These are phyloP conservation scores for Drosophila rhopaloa DNA, from an alignment of 1,140 invertebrate species.

Conservation along the genomic window DNA sequence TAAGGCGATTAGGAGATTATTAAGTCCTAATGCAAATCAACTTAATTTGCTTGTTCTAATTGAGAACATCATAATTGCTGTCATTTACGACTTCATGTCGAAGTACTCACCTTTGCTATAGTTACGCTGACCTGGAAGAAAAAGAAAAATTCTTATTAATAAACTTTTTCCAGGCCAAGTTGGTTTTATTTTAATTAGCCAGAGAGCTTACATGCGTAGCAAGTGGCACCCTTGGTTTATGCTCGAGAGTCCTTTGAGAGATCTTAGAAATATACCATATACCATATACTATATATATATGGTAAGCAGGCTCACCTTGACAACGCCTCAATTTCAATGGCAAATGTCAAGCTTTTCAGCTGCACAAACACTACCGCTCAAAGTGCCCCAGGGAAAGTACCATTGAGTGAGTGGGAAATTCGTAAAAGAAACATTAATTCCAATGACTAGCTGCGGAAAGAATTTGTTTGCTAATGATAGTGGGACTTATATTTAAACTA, in stretches of 20 bases:
- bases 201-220: not conserved
- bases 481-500: not conserved
- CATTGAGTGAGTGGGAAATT: constrained; percentile 32
- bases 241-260: not conserved
- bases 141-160: constrained; percentile 41
- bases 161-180: constrained; percentile 22
- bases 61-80: not conserved
- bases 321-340: constrained; percentile 50
- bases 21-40: not conserved
- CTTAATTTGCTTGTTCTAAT: not conserved
- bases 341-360: constrained; percentile 47
- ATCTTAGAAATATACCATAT: constrained; percentile 16
- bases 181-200: constrained; percentile 21
- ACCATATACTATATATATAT: no score
- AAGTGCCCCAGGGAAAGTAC: constrained; percentile 52
- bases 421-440: constrained; percentile 51
- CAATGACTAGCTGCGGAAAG: constrained; percentile 7
- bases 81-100: not conserved
- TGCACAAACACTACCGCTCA: constrained; percentile 28
- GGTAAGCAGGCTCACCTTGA: constrained; percentile 44
- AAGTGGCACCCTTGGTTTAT: constrained; percentile 9
- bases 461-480: constrained; percentile 4
- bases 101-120: constrained; percentile 62
- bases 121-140: constrained; percentile 61
- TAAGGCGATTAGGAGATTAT: not conserved